phyloP scores from a whole-genome alignment of 35 echinoderm and acorn worm genomes.

The Strongylocentrotus purpuratus region DNA sequence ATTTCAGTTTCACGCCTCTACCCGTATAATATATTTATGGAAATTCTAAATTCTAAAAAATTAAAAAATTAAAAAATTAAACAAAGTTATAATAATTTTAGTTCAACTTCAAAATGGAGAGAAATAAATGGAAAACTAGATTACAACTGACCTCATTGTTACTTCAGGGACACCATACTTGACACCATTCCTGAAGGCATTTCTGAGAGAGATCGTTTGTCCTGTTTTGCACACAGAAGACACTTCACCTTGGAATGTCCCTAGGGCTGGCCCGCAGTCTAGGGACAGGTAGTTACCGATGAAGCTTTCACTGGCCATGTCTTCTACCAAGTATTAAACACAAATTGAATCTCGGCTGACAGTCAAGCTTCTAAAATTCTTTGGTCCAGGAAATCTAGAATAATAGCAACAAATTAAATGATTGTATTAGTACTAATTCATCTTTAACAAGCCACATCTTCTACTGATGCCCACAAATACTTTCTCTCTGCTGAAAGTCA shows the following conservation, averaged over 20 bases:
- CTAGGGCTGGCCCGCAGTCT: slow-evolving; percentile 86
- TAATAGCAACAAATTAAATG: neutral
- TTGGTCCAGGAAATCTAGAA: neutral
- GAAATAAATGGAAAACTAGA: neutral
- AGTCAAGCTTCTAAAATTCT: neutral
- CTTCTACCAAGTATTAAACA: neutral
- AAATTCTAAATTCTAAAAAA: too few relatives aligned
- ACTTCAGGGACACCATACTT: slow-evolving; percentile 90
- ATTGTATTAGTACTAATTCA: too few relatives aligned
- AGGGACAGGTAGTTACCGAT: slow-evolving; percentile 87
- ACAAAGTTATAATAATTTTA: too few relatives aligned
- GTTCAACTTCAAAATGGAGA: too few relatives aligned
- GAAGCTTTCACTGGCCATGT: slow-evolving; percentile 75
- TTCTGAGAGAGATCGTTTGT: slow-evolving; percentile 84
- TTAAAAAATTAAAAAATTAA: too few relatives aligned
- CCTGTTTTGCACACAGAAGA: slow-evolving; percentile 68
- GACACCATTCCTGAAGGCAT: slow-evolving; percentile 85
- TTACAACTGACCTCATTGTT: slow-evolving; percentile 76
- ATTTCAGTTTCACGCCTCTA: too few relatives aligned
- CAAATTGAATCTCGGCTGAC: neutral
- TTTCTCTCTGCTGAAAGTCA: too few relatives aligned
- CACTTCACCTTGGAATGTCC: slow-evolving; percentile 94
- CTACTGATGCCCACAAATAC: too few relatives aligned
- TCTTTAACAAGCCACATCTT: too few relatives aligned
- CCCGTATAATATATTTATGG: too few relatives aligned